Base-by-base conservation (phyloP, 2,888 invertebrate species). In the Drosophila austrosaltans region DNA sequence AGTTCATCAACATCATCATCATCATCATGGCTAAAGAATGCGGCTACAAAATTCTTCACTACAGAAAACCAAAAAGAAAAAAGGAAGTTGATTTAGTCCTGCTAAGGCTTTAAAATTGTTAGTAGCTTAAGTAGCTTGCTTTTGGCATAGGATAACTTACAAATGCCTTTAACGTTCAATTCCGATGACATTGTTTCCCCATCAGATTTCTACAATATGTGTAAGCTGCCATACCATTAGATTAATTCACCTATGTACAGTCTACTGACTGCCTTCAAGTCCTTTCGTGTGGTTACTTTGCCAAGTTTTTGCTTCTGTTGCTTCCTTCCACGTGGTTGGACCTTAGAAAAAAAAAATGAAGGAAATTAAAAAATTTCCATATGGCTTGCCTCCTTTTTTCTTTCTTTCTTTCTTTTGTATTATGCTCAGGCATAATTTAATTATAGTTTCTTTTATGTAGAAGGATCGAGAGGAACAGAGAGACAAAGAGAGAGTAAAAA, bases 311-410 rank as follows among this genome's bases (percentile, higher is more conserved):
- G 36, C 36, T 36, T 10, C 10, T 36, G 36, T 2, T 36, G 36
- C 36, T 36, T 36, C 36, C 36, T 36, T 36, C 36, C 36, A 36
- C 36, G 36, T 36, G 36, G 36, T 36, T 36, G 36, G 36, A 1
- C 36, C 36, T 36, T 36, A 8, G 8, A 67, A 77, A 67, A 66
- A 6, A 32, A 65, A 77, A 67, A 65, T 67, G 53, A 58, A 54
- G 63, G 58, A 67, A 69, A 69, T 67, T 66, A 53, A 62, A 32
- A 54, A 48, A 70, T 25, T 69, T 77, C 53, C 57, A 64, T 64
- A n/a, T 32, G 48, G 39, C 25, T 60, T 36, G 20, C n/a, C 56
- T 25, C 6, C 10, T n/a, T 48, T 22, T 10, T 48, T 48, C 10
- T 36, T 36, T 36, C 10, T 36, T 36, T 36, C 12, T n/a, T 16